Conservation (phyloP, 2,888 invertebrate species). For the Camptogramma bilineatum region DNA sequence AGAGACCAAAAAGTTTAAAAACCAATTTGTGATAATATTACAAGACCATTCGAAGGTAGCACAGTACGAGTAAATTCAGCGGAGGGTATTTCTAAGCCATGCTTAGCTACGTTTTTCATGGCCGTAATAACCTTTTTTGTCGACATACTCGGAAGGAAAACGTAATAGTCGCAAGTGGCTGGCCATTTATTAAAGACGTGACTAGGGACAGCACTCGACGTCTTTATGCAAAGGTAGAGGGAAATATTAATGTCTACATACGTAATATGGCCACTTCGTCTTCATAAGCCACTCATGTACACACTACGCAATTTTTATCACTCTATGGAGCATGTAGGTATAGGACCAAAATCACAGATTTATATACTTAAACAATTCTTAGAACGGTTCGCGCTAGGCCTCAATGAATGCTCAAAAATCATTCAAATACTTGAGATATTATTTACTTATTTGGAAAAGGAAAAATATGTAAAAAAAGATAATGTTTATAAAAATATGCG, state of each 20-base stretch:
- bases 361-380: neutral
- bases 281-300: constrained; percentile 64
- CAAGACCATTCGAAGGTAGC: constrained; percentile 2
- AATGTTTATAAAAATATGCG: no score
- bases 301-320: constrained; percentile 69
- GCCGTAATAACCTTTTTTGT: constrained; percentile 36
- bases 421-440: no score
- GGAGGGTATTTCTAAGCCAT: constrained; percentile 21
- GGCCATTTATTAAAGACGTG: constrained; percentile 47
- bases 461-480: no score
- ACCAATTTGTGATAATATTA: no score
- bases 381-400: no score
- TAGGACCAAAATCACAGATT: constrained; percentile 21
- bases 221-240: constrained; percentile 49
- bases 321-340: constrained; percentile 35
- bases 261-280: constrained; percentile 67
- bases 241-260: constrained; percentile 66
- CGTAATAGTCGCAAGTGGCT: constrained; percentile 35
- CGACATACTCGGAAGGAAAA: constrained; percentile 30
- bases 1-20: no score
- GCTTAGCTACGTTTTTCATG: constrained; percentile 23
- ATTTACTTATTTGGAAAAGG: no score
- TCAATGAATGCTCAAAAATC: no score
- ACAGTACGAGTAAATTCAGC: constrained; percentile 4
- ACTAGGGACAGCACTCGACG: constrained; percentile 42